A percentile compares a stretch with the other conserved stretches of the same genome.
These are phyloP conservation scores for Betta splendens DNA, from an alignment of 2,797 vertebrate species.

Conservation along the genomic window DNA sequence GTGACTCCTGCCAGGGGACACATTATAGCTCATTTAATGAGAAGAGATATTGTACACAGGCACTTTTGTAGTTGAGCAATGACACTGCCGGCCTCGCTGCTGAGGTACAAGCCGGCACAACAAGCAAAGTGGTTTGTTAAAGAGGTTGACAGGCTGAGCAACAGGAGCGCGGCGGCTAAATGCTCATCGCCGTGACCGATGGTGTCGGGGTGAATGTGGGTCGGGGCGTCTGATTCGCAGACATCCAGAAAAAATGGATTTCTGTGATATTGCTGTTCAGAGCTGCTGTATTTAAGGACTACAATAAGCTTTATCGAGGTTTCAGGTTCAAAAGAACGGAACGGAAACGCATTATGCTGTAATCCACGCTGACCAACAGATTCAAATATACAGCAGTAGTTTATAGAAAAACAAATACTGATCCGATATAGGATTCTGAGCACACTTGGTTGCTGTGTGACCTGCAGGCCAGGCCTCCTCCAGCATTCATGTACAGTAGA, in stretches of 20 bases:
- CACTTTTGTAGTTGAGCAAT: conserved; percentile 62
- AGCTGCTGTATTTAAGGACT: not conserved
- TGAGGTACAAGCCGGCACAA: conserved; percentile 52
- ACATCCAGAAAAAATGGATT: conserved; percentile 2
- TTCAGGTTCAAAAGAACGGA: no score
- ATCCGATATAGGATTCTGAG: no score
- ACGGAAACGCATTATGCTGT: no score
- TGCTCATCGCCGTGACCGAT: conserved; percentile 25
- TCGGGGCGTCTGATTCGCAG: conserved; percentile 12
- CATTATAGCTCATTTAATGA: conserved; percentile 74
- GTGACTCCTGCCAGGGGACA: conserved; percentile 66
- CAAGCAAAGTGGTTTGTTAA: conserved; percentile 59
- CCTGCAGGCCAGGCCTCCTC: no score
- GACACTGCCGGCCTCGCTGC: conserved; percentile 49
- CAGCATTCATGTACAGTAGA: no score
- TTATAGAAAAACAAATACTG: no score
- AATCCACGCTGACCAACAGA: no score
- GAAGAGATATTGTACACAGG: conserved; percentile 73
- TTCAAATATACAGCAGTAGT: no score
- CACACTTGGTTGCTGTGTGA: no score
- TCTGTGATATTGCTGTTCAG: not conserved
- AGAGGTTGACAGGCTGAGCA: conserved; percentile 59
- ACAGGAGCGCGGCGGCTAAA: conserved; percentile 34
- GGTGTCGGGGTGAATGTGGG: not conserved
- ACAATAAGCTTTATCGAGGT: no score